Conservation (phyloP, 2,888 invertebrate species). For the Melikaiella ostensackeni region DNA sequence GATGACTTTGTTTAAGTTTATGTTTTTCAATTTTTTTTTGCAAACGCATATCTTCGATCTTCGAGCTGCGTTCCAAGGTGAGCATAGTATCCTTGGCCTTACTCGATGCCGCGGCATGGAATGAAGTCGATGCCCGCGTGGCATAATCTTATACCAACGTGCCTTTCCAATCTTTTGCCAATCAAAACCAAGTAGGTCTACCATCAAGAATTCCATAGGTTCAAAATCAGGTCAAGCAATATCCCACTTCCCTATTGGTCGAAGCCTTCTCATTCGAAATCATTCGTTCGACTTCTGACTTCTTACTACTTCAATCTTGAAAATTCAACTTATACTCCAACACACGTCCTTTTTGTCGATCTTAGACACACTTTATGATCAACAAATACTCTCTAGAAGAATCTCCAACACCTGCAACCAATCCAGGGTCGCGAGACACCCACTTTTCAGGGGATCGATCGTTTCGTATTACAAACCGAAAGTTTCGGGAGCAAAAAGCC, state of each 20-base stretch:
- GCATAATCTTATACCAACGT: constrained; percentile 67
- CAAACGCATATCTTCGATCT: constrained; percentile 7
- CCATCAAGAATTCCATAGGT: constrained; percentile 60
- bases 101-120: constrained; percentile 37
- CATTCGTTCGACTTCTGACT: constrained; percentile 18
- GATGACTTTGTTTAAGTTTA: no score
- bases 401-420: constrained; percentile 13
- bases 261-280: constrained; percentile 42
- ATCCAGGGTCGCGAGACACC: neutral
- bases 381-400: constrained; percentile 11
- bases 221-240: constrained; percentile 54
- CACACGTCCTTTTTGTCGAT: constrained; percentile 39
- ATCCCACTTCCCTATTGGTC: constrained; percentile 34
- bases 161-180: constrained; percentile 64
- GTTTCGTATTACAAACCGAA: constrained; percentile 15
- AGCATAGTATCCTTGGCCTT: constrained; percentile 37
- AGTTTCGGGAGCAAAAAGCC: constrained; percentile 40
- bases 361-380: constrained; percentile 8
- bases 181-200: constrained; percentile 65
- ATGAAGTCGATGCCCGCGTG: constrained; percentile 41
- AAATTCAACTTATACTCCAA: constrained; percentile 2
- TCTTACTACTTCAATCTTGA: constrained; percentile 39
- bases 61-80: neutral
- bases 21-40: no score
- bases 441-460: constrained; percentile 7